A percentile compares a stretch with the other conserved stretches of the same genome.
Evolutionary conservation across 2,888 invertebrate genomes (phyloP).

Genomic region (Melieria crassipennis): DNA sequence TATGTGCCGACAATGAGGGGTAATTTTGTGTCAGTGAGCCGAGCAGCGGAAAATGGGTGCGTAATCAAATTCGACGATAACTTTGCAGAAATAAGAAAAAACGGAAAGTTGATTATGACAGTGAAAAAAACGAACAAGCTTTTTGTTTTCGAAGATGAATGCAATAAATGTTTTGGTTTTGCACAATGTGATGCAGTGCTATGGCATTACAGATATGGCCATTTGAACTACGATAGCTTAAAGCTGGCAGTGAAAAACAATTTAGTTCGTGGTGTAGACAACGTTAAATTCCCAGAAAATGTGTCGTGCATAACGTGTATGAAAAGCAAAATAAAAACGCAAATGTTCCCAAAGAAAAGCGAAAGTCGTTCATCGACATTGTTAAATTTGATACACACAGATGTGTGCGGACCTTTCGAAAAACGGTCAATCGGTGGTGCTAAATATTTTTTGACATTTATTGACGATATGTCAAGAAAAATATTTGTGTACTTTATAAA

Average conservation of each 20-base stretch:
- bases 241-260: neutral
- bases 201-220: conserved; percentile 3
- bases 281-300: neutral
- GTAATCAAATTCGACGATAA: too few relatives aligned
- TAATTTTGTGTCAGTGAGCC: too few relatives aligned
- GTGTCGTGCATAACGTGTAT: neutral
- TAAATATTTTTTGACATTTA: conserved; percentile 36
- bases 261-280: neutral
- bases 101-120: too few relatives aligned
- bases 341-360: neutral
- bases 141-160: neutral
- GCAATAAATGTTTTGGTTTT: neutral
- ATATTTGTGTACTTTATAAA: conserved; percentile 37
- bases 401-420: conserved; percentile 35
- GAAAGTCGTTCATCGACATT: neutral
- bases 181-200: neutral
- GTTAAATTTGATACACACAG: neutral
- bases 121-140: neutral
- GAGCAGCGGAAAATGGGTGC: too few relatives aligned
- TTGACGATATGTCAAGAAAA: conserved; percentile 35
- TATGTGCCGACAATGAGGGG: too few relatives aligned
- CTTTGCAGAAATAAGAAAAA: too few relatives aligned
- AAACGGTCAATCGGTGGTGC: conserved; percentile 28
- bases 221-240: neutral
- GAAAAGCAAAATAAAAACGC: conserved; percentile 2